Evolutionary conservation across 2,113 vertebrate species (phyloP).

Genomic region (Varanus salvator): DNA sequence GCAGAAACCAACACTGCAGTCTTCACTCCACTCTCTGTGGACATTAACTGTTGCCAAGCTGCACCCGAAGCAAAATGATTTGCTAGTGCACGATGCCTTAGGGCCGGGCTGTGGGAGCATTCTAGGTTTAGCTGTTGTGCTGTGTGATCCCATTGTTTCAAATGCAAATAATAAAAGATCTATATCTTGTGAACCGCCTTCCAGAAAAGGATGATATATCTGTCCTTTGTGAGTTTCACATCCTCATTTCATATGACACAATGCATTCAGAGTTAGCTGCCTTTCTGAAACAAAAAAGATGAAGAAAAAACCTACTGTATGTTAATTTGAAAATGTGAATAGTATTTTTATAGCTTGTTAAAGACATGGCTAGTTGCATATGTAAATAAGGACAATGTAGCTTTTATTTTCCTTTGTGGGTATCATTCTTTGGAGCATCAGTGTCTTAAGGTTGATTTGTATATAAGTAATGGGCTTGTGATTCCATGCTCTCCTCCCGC

Average conservation of each 20-base stretch:
- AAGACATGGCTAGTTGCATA: conserved; percentile 85
- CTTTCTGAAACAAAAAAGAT: conserved; percentile 77
- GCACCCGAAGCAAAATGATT: not conserved
- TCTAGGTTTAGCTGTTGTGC: conserved; percentile 16
- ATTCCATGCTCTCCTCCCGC: conserved; percentile 75
- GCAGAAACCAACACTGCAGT: conserved; percentile 4
- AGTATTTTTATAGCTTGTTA: conserved; percentile 99
- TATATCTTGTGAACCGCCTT: conserved; percentile 63
- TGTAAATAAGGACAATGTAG: conserved; percentile 91
- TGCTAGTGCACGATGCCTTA: too few relatives aligned
- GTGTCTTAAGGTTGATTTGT: conserved; percentile 86
- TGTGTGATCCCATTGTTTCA: conserved; percentile 8
- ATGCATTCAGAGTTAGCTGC: conserved; percentile 85
- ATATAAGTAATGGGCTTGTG: conserved; percentile 92
- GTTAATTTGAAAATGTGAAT: conserved; percentile 98
- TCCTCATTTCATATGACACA: conserved; percentile 62
- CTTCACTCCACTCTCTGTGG: not conserved
- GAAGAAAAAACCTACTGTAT: conserved; percentile 84
- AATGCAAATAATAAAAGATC: conserved; percentile 14
- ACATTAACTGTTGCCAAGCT: not conserved
- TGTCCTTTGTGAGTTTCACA: conserved; percentile 16
- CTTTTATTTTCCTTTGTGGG: conserved; percentile 81
- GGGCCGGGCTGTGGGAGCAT: too few relatives aligned
- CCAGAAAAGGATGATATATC: conserved; percentile 41
- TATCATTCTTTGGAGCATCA: conserved; percentile 85